Base-by-base conservation (phyloP, 1,140 invertebrate genomes). In the Bombus soroeensis region DNA sequence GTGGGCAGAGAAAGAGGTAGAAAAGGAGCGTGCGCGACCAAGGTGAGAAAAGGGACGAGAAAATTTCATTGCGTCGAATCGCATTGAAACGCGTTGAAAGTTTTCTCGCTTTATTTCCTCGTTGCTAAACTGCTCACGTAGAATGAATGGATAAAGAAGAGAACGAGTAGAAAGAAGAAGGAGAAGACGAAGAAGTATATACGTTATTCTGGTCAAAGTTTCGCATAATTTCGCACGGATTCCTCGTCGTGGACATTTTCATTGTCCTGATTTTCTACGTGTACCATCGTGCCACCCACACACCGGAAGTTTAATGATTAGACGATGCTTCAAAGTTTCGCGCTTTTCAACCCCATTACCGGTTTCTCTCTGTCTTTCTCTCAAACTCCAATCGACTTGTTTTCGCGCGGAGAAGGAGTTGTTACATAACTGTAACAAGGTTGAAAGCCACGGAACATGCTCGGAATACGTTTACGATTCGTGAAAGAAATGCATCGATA, bases 141-240 rank as follows among this genome's bases (percentile, higher is more conserved):
- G 88, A 87, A 89, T 89, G 87, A 89, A 89, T 89, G 88, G 88
- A 83, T 89, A 89, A 89, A 76, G 88, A 81, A 86, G 75, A 57
- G 34, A 34, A 34, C 5, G 39, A 41, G 28, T 10, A 15, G 25
- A 12, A 41, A 34, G 70, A 43, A 72, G 37, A 3, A 15, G 81
- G 70, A 77, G 32, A n/a, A 53, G 32, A 39, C 10, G 74, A 53
- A 34, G 72, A 53, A 53, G 43, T 37, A 37, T 47, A 53, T 77
- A 74, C 77, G 81, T 81, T 70, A 88, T 84, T 88, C 68, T 57
- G 59, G 66, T 64, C 76, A 77, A 72, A 74, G 77, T 74, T 68
- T 77, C 73, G 81, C 86, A 84, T 74, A 88, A 89, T 89, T 88
- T 82, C 78, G 74, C 77, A 76, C 66, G 83, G 88, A 88, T 89